Percentiles rank a stretch among this genome's conserved stretches.
These are phyloP conservation scores for Palythoa grandis DNA, from an alignment of 92 coral and sea anemone genomes.

Conservation along the genomic window DNA sequence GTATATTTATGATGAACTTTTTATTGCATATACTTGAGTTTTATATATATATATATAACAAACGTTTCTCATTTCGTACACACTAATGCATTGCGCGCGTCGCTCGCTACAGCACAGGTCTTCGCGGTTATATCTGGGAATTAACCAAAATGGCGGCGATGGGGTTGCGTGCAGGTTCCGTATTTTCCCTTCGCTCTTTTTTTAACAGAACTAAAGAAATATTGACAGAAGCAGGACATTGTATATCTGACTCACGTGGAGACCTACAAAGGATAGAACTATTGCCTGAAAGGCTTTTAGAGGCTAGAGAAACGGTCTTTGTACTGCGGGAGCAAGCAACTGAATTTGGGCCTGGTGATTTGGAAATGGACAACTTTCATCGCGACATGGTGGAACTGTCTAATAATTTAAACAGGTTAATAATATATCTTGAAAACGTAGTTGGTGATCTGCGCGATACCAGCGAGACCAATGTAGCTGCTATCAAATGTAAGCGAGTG, in stretches of 20 bases:
- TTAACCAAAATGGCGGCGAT: conserved; percentile 61
- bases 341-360: conserved; percentile 24
- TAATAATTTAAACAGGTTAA: not conserved
- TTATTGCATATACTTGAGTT: conserved; percentile 24
- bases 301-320: conserved; percentile 70
- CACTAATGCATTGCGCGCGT: conserved; percentile 10
- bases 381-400: conserved; percentile 7
- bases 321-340: conserved; percentile 53
- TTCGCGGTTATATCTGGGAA: conserved; percentile 1
- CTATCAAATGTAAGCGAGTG: too few relatives aligned
- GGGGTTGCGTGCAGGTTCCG: conserved; percentile 57
- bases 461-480: not conserved
- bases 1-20: not conserved
- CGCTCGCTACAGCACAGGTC: not conserved
- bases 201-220: conserved; percentile 63
- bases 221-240: conserved; percentile 63
- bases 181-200: conserved; percentile 52
- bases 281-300: conserved; percentile 69
- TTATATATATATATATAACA: not conserved
- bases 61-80: not conserved
- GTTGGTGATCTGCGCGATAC: conserved; percentile 39
- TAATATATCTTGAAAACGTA: conserved; percentile 51
- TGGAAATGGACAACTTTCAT: conserved; percentile 56
- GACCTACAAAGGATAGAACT: conserved; percentile 51
- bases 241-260: conserved; percentile 49